Conservation (phyloP, 2,113 vertebrate genomes). For the Barbus barbus region DNA sequence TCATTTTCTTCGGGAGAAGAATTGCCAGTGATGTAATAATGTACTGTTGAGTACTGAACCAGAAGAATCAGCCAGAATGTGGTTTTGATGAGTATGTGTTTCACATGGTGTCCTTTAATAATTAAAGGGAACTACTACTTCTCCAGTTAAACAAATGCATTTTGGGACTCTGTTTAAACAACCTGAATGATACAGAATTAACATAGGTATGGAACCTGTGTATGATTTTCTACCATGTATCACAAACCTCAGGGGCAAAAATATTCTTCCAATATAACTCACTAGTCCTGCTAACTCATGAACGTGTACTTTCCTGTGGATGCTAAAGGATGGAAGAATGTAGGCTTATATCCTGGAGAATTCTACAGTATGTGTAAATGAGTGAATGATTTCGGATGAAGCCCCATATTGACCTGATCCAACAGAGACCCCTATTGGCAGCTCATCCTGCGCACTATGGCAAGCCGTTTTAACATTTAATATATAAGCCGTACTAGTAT, state of each 20-base stretch:
- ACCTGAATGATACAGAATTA: not conserved
- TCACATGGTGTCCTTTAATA: not conserved
- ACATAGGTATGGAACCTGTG: not conserved
- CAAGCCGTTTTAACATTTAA: no score
- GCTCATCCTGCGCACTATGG: no score
- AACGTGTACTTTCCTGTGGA: not conserved
- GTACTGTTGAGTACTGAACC: no score
- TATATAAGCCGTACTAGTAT: no score
- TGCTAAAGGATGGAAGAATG: not conserved
- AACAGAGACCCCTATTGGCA: not conserved
- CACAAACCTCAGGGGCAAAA: no score
- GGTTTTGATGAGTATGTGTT: no score
- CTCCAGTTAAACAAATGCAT: not conserved
- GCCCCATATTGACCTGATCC: not conserved
- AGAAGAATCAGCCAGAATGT: no score
- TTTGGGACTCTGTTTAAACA: not conserved
- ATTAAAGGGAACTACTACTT: not conserved
- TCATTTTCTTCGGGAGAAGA: not conserved
- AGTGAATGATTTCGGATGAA: not conserved
- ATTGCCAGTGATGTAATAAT: not conserved
- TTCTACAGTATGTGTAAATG: not conserved
- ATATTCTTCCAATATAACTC: not conserved
- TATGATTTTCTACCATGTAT: not conserved
- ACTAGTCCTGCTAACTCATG: not conserved
- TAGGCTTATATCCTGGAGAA: not conserved